These are phyloP conservation scores for Pangasius mekongensis DNA, from an alignment of 2,797 vertebrate genomes.

Conservation along the genomic window DNA sequence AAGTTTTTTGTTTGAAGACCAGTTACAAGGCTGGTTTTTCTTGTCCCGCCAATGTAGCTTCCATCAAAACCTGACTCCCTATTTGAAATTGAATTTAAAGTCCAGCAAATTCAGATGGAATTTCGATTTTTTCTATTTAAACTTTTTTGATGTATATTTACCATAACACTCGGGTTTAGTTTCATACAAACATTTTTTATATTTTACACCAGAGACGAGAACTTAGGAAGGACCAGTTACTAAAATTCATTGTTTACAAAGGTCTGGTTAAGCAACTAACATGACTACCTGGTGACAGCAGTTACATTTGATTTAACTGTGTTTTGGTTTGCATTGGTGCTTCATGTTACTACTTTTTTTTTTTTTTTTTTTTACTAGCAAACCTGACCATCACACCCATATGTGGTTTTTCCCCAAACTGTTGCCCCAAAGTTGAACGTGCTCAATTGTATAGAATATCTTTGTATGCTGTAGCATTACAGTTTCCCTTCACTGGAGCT, in stretches of 20 bases:
- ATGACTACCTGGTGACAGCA: no score
- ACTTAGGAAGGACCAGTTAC: neutral
- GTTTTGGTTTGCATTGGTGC: neutral
- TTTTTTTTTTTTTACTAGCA: neutral
- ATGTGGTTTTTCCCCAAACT: neutral
- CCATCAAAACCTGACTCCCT: neutral
- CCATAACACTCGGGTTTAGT: neutral
- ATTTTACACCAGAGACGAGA: neutral
- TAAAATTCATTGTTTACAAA: neutral
- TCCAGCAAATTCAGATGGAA: neutral
- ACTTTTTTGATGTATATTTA: neutral
- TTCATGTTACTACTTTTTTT: neutral
- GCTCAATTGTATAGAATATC: neutral
- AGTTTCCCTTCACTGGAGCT: neutral
- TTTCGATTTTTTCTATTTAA: neutral
- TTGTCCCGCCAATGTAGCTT: neutral
- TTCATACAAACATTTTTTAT: neutral
- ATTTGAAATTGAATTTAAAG: neutral
- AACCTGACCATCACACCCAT: neutral
- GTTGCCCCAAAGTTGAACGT: no score
- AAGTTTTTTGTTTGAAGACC: neutral
- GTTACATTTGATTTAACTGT: neutral
- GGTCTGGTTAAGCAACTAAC: neutral
- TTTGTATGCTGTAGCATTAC: neutral
- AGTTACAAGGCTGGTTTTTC: neutral